Conservation (phyloP, 2,797 vertebrate genomes). For the Chelidonichthys spinosus region DNA sequence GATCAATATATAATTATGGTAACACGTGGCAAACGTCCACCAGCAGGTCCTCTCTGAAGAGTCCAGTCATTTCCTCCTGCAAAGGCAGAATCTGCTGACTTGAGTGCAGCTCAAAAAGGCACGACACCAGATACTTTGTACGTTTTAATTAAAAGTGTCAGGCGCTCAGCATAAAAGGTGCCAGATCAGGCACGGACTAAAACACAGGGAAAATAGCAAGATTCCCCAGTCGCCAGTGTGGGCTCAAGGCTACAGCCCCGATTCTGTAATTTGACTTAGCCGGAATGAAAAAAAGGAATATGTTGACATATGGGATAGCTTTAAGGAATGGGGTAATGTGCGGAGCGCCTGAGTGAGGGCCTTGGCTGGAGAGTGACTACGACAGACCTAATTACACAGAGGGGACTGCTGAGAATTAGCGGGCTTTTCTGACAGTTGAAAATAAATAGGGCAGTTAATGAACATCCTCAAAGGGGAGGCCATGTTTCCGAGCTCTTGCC, state of each 20-base stretch:
- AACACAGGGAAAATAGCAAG: slow-evolving; percentile 31
- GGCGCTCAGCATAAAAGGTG: slow-evolving; percentile 29
- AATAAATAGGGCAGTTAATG: slow-evolving; percentile 85
- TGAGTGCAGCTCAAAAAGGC: slow-evolving; percentile 57
- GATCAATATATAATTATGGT: slow-evolving; percentile 79
- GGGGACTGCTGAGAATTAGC: slow-evolving; percentile 74
- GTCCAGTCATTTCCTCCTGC: slow-evolving; percentile 64
- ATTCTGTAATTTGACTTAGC: slow-evolving; percentile 56
- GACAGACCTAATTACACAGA: slow-evolving; percentile 71
- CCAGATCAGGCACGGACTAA: slow-evolving; percentile 34
- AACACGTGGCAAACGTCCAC: slow-evolving; percentile 56
- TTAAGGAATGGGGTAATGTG: slow-evolving; percentile 22
- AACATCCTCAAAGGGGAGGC: slow-evolving; percentile 76
- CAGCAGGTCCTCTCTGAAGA: slow-evolving; percentile 49
- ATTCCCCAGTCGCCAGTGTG: slow-evolving; percentile 36
- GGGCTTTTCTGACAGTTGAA: slow-evolving; percentile 82
- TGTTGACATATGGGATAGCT: slow-evolving; percentile 60
- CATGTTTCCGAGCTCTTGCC: slow-evolving; percentile 58
- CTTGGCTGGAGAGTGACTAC: slow-evolving; percentile 43
- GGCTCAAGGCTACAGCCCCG: slow-evolving; percentile 19
- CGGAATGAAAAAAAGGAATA: slow-evolving; percentile 44
- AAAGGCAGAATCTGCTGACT: slow-evolving; percentile 50
- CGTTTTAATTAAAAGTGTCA: slow-evolving; percentile 79
- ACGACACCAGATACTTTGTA: slow-evolving; percentile 66
- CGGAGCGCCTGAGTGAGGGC: slow-evolving; percentile 34